These are phyloP conservation scores for Lasioglossum malachurum DNA, from an alignment of 2,888 invertebrate genomes.

Conservation along the genomic window DNA sequence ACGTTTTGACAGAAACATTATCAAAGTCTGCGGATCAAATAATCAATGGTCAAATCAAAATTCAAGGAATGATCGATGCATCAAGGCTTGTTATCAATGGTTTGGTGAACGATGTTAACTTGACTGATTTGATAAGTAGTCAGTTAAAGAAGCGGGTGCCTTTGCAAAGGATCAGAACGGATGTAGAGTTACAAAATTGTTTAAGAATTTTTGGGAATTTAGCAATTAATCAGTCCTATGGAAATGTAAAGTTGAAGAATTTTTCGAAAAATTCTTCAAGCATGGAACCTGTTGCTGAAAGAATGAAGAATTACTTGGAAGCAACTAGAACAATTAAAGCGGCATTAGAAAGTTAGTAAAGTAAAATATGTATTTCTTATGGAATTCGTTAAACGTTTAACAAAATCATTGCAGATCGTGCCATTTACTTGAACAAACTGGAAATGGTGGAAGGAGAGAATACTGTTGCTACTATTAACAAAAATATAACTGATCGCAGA, in stretches of 20 bases:
- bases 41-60: conserved; percentile 82
- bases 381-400: neutral
- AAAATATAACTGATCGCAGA: conserved; percentile 2
- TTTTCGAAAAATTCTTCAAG: conserved; percentile 24
- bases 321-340: conserved; percentile 60
- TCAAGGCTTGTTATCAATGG: conserved; percentile 68
- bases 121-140: conserved; percentile 64
- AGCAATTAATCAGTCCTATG: conserved; percentile 64
- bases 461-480: neutral
- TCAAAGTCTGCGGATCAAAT: conserved; percentile 82
- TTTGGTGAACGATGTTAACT: conserved; percentile 73
- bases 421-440: conserved; percentile 70
- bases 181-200: conserved; percentile 62
- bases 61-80: conserved; percentile 69
- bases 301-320: conserved; percentile 28
- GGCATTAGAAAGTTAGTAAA: conserved; percentile 69
- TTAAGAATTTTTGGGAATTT: conserved; percentile 74
- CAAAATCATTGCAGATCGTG: conserved; percentile 60
- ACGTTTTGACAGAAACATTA: conserved; percentile 80
- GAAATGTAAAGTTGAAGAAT: conserved; percentile 60
- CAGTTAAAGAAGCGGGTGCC: conserved; percentile 70
- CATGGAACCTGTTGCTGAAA: conserved; percentile 23
- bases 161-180: conserved; percentile 68
- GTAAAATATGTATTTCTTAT: neutral
- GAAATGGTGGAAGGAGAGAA: conserved; percentile 57